phyloP scores from a whole-genome alignment of 2,113 vertebrate species.

The Poecilia latipinna region DNA sequence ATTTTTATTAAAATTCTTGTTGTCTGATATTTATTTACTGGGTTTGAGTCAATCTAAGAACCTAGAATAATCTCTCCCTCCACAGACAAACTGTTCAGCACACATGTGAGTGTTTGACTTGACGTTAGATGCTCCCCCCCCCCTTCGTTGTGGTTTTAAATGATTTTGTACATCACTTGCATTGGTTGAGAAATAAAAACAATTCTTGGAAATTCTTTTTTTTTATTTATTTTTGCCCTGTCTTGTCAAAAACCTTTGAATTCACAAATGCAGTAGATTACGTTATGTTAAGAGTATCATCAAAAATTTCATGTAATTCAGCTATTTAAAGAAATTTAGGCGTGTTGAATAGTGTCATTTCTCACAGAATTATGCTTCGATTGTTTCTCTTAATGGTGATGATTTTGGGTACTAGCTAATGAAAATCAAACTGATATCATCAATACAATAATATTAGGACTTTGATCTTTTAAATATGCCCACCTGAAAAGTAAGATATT shows the following conservation, averaged over 20 bases:
- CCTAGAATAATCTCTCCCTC: background rate
- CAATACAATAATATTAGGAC: too few relatives aligned
- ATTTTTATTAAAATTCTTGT: background rate
- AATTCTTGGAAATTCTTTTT: slow-evolving; percentile 26
- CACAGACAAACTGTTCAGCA: slow-evolving; percentile 24
- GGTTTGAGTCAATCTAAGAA: background rate
- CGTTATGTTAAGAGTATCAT: too few relatives aligned
- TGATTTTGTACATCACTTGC: slow-evolving; percentile 48
- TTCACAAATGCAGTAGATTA: background rate
- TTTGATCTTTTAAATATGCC: background rate
- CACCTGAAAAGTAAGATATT: too few relatives aligned
- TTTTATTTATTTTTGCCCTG: background rate
- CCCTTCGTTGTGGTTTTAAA: slow-evolving; percentile 33
- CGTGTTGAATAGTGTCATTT: too few relatives aligned
- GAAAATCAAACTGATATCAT: too few relatives aligned
- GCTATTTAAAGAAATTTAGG: too few relatives aligned
- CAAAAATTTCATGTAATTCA: too few relatives aligned
- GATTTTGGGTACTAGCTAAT: too few relatives aligned
- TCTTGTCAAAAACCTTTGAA: background rate
- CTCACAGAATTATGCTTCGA: too few relatives aligned
- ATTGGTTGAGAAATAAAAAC: slow-evolving; percentile 67
- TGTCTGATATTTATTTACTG: slow-evolving; percentile 49
- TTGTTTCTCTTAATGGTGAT: too few relatives aligned
- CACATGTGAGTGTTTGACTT: slow-evolving; percentile 16
- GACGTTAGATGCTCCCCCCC: slow-evolving; percentile 17